Base-by-base conservation (phyloP, 2,113 vertebrate genomes). In the Hemiscyllium ocellatum region DNA sequence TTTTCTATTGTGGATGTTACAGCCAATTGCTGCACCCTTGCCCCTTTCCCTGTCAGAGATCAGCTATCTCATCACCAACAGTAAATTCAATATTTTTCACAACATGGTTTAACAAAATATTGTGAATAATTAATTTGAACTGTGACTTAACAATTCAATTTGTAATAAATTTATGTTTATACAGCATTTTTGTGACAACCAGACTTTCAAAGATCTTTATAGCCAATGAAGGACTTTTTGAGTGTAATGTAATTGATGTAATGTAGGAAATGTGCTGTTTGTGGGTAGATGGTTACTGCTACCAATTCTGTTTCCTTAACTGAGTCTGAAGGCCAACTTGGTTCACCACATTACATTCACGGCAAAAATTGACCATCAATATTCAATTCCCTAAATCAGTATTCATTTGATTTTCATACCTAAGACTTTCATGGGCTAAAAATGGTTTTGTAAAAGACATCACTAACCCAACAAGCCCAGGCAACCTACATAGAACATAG, bases 61-160 rank as follows among this genome's bases (percentile, higher is more conserved):
- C 42, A 86, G 47, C 42, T 50, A 50, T 26, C 7, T 50, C 47
- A 2, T 42, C 47, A 50, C 85, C 20, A 17, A 50, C 42, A 37
- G 33, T 12, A 13, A 6, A 4, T 87, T 89, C n/a, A 65, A 94
- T 65, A 42, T 65, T 26, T 94, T 66, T 68, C 61, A 94, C 13
- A 13, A 2, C 50, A 47, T 1, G 42, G 4, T 94, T 94, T 68
- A 42, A 37, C 20, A 20, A 69, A n/a, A 68, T n/a, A 94, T 65
- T 94, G 26, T 94, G 90, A 37, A 66, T 93, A 61, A 66, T 68
- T 94, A 94, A 68, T 68, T 68, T 94, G 61, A 94, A 7, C 52
- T 12, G 3, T 93, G n/a, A 66, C 3, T 93, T 66, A 66, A n/a
- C n/a, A 66, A 8, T 93, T 93, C 24, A 93, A 29, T 56, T 29